A percentile compares a stretch with the other conserved stretches of the same genome.
Evolutionary conservation across 2,113 vertebrate species (phyloP).

Genomic region (Crotalus tigris): DNA sequence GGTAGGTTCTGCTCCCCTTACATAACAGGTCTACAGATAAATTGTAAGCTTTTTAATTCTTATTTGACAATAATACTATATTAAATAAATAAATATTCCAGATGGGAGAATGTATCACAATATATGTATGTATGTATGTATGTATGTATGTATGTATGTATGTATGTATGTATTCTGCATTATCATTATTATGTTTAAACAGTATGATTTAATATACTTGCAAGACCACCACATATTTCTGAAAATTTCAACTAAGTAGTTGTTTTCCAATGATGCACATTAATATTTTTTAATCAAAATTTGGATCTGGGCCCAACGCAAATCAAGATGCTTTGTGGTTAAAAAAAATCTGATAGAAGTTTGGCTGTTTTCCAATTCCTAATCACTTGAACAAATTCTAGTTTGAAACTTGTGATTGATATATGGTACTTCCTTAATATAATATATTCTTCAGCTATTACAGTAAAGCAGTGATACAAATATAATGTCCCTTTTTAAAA

Average conservation of each 20-base stretch:
- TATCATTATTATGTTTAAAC: neutral
- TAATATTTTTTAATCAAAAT: neutral
- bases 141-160: too few species aligned
- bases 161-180: neutral
- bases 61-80: too few species aligned
- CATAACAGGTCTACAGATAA: too few species aligned
- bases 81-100: too few species aligned
- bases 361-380: neutral
- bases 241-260: neutral
- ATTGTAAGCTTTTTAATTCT: too few species aligned
- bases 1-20: too few species aligned
- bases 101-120: too few species aligned
- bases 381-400: neutral
- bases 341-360: neutral
- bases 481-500: neutral
- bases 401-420: neutral
- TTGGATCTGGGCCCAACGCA: neutral
- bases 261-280: neutral
- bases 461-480: neutral
- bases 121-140: too few species aligned
- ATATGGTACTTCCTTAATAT: neutral
- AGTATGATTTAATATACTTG: neutral
- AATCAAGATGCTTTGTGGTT: neutral
- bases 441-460: neutral
- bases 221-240: neutral